Conservation (phyloP, 2,113 vertebrate species). For the Psittacus erithacus region DNA sequence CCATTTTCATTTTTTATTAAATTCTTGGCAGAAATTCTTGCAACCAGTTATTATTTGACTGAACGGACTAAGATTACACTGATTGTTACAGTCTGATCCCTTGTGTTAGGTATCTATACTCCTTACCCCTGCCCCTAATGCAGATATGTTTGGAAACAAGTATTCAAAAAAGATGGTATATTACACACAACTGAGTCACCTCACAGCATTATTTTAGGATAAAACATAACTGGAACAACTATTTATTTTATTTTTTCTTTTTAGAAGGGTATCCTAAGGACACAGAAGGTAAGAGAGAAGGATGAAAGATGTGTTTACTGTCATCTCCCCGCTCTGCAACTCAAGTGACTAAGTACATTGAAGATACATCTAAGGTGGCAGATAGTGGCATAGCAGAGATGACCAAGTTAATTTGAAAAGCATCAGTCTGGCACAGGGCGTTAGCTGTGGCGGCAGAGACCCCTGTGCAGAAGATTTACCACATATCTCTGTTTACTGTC, state of each 20-base stretch:
- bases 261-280: neutral
- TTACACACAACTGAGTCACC: neutral
- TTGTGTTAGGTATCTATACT: neutral
- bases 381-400: neutral
- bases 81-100: neutral
- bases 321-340: neutral
- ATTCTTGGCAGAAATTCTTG: slow-evolving; percentile 13
- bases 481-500: neutral
- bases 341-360: neutral
- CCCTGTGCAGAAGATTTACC: neutral
- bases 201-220: neutral
- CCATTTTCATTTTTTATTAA: slow-evolving; percentile 9
- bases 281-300: neutral
- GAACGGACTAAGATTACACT: neutral
- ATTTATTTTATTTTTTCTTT: neutral
- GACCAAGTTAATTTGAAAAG: neutral
- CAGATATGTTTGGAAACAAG: neutral
- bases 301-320: neutral
- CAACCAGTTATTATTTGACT: neutral
- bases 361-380: neutral
- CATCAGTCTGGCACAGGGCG: neutral
- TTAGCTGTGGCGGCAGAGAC: neutral
- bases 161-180: neutral
- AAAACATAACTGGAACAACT: neutral
- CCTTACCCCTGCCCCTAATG: neutral